Evolutionary conservation across 1,140 invertebrate genomes (phyloP).

Genomic region (Antheraea mylitta): DNA sequence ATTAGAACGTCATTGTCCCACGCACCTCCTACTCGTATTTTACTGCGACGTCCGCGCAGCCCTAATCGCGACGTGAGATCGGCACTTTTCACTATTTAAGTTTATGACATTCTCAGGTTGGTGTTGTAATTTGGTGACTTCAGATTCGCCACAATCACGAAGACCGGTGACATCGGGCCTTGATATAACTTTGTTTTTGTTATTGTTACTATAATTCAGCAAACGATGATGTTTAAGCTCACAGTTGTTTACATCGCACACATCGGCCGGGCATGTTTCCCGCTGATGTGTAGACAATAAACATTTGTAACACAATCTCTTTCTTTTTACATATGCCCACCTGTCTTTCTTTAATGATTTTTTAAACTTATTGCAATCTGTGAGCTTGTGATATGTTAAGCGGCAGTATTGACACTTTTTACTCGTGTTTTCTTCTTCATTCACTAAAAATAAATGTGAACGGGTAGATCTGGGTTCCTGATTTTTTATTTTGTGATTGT

Average conservation of each 20-base stretch:
- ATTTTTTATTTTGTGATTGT: background rate
- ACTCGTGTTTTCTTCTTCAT: background rate
- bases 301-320: slow-evolving; percentile 19
- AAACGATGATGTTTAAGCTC: slow-evolving; percentile 28
- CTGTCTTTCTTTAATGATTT: slow-evolving; percentile 8
- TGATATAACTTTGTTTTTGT: too few species aligned
- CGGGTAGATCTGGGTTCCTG: background rate
- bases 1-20: slow-evolving; percentile 21
- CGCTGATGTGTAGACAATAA: slow-evolving; percentile 18
- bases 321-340: slow-evolving; percentile 18
- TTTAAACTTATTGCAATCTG: slow-evolving; percentile 12
- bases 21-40: slow-evolving; percentile 20
- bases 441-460: slow-evolving; percentile 10
- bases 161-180: too few species aligned
- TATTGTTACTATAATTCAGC: slow-evolving; percentile 25
- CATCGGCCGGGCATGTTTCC: slow-evolving; percentile 11
- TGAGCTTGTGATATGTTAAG: slow-evolving; percentile 2
- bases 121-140: slow-evolving; percentile 2
- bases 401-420: slow-evolving; percentile 16
- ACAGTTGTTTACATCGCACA: slow-evolving; percentile 27
- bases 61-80: slow-evolving; percentile 13
- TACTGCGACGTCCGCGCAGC: slow-evolving; percentile 16
- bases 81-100: slow-evolving; percentile 10
- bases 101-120: slow-evolving; percentile 5
- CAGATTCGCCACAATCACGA: too few species aligned